A percentile compares a stretch with the other conserved stretches of the same genome.
Conservation (phyloP, 1,140 invertebrate species). For the Apis cerana region DNA sequence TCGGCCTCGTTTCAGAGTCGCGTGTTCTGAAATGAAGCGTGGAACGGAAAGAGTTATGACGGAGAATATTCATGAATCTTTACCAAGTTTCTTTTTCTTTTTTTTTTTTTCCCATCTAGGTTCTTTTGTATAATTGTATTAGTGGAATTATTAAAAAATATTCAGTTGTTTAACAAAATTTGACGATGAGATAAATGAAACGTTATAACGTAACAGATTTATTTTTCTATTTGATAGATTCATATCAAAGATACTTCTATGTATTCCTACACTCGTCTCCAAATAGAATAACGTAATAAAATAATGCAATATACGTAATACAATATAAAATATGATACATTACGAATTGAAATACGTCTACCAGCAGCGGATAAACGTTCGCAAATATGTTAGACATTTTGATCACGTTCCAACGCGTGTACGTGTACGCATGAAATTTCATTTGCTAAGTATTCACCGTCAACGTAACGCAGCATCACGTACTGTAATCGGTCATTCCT, state of each 20-base stretch:
- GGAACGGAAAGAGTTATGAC: neutral
- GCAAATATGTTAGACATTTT: slow-evolving; percentile 12
- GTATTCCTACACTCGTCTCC: too few relatives aligned
- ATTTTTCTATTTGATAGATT: too few relatives aligned
- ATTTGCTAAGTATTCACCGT: slow-evolving; percentile 36
- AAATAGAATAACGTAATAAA: too few relatives aligned
- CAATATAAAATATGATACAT: neutral
- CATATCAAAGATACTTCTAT: too few relatives aligned
- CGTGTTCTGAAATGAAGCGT: neutral
- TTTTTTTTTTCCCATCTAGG: neutral
- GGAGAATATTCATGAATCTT: neutral
- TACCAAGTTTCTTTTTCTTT: neutral
- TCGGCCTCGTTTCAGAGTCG: neutral
- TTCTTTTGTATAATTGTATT: too few relatives aligned
- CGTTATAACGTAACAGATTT: too few relatives aligned
- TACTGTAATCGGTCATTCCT: slow-evolving; percentile 39
- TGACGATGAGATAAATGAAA: too few relatives aligned
- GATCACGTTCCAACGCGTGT: slow-evolving; percentile 27
- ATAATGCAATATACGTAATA: too few relatives aligned
- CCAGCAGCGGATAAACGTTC: neutral
- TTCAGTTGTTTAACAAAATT: too few relatives aligned
- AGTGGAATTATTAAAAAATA: neutral
- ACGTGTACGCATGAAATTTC: slow-evolving; percentile 27
- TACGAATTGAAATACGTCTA: neutral
- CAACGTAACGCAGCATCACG: slow-evolving; percentile 30